Base-by-base conservation (phyloP, 2,797 vertebrate genomes). In the Chaenodraco wilsoni region DNA sequence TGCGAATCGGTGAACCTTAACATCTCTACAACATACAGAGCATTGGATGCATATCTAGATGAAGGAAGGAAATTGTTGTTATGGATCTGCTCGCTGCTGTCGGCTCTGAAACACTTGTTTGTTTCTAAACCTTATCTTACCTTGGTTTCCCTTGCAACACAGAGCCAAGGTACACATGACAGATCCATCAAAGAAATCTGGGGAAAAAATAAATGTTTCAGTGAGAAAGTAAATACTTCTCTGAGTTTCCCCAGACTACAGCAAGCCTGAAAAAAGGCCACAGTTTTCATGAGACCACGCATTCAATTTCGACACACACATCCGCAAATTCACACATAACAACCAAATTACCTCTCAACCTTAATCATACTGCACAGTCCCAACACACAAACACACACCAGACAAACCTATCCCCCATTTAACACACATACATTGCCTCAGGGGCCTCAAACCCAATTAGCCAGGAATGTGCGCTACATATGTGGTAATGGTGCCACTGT, bases 391-490 rank as follows among this genome's bases (percentile, higher is more conserved):
- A 81, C 52, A 84, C 56, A 69, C 70, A 51, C 33, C 62, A 51
- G 33, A 2, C 2, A 4, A 19, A 50, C 44, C 55, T 72, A 46
- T 63, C 50, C 70, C 33, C 59, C 23, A 56, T 82, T 81, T 80
- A 85, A 61, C 51, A 13, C 76, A 58, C 66, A 67, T 44, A 46
- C 50, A 74, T 9, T 69, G 72, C 74, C 81, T 78, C 68, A 15
- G 60, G 79, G 85, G 71, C 72, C 48, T 82, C 51, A 84, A 85
- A 88, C 76, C 76, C 79, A 89, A 88, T 89, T 86, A 91, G 81
- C 72, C 50, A 69, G 72, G 79, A 87, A 88, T 83, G 79, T 84
- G 71, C 74, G 78, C 85, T 86, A 81, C 87, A 87, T 81, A 83
- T 72, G 50, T 10, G 14, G 72, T 88, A 86, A 89, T 89, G 67